These are phyloP conservation scores for Mermis nigrescens DNA, from an alignment of 2,888 invertebrate species.

Conservation along the genomic window DNA sequence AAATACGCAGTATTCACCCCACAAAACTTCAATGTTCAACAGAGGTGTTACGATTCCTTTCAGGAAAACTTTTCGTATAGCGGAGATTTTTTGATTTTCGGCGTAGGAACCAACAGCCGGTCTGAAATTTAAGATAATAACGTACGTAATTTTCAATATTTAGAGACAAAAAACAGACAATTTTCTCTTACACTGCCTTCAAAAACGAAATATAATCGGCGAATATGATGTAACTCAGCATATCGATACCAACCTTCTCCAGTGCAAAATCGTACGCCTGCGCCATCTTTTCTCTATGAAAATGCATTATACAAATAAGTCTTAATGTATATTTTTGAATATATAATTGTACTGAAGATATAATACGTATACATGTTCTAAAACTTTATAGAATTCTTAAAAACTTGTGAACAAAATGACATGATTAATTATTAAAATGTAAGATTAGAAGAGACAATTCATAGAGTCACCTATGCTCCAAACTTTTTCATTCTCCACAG, in stretches of 20 bases:
- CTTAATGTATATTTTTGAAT: too few relatives aligned
- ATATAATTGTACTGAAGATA: too few relatives aligned
- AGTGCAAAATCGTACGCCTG: slow-evolving; percentile 97
- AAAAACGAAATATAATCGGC: slow-evolving; percentile 90
- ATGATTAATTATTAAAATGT: too few relatives aligned
- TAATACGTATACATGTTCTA: too few relatives aligned
- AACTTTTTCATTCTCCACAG: too few relatives aligned
- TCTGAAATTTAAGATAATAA: slow-evolving; percentile 32
- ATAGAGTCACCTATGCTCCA: too few relatives aligned
- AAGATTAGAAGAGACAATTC: too few relatives aligned
- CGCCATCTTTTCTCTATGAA: slow-evolving; percentile 98
- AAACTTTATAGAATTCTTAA: too few relatives aligned
- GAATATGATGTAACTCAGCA: slow-evolving; percentile 89
- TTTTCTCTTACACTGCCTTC: slow-evolving; percentile 36
- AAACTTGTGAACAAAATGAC: too few relatives aligned
- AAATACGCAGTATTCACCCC: slow-evolving; percentile 86
- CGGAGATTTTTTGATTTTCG: slow-evolving; percentile 96
- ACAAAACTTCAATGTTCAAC: slow-evolving; percentile 77
- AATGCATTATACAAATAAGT: too few relatives aligned
- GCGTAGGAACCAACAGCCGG: slow-evolving; percentile 96
- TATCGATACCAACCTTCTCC: slow-evolving; percentile 95
- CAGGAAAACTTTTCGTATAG: slow-evolving; percentile 89
- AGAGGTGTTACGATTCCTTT: slow-evolving; percentile 86
- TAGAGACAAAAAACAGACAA: background rate
- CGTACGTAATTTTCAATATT: background rate